These are phyloP conservation scores for Palythoa caribaeorum DNA, from an alignment of 92 coral and sea anemone species.

Conservation along the genomic window DNA sequence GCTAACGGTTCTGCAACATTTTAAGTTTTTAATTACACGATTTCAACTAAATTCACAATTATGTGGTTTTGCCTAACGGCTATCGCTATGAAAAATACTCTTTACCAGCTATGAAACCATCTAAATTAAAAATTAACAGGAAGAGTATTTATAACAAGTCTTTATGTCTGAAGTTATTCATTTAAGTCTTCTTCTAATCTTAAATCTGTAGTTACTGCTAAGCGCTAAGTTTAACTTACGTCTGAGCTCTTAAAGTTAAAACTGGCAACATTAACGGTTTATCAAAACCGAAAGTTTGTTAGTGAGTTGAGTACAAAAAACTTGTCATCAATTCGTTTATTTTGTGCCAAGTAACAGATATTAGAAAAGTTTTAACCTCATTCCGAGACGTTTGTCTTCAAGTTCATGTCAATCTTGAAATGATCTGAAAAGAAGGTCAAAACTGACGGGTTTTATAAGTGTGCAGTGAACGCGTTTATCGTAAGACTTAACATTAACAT, in stretches of 20 bases:
- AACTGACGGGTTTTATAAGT: constrained; percentile 33
- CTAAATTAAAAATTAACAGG: neutral
- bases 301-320: neutral
- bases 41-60: no score
- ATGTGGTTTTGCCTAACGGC: no score
- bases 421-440: constrained; percentile 74
- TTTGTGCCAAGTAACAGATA: constrained; percentile 4
- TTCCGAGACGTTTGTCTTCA: constrained; percentile 49
- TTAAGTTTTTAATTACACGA: no score
- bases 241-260: neutral
- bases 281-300: neutral
- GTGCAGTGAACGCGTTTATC: neutral
- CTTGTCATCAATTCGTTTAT: neutral
- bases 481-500: neutral
- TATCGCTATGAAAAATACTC: no score
- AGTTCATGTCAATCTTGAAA: constrained; percentile 61
- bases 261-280: neutral
- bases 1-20: no score
- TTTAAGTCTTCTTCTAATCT: neutral
- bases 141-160: neutral
- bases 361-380: constrained; percentile 35
- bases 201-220: neutral
- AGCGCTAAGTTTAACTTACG: no score
- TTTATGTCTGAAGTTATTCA: neutral
- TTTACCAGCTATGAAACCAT: neutral